Evolutionary conservation across 2,113 vertebrate genomes (phyloP).

Genomic region (Triplophysa tibetana): DNA sequence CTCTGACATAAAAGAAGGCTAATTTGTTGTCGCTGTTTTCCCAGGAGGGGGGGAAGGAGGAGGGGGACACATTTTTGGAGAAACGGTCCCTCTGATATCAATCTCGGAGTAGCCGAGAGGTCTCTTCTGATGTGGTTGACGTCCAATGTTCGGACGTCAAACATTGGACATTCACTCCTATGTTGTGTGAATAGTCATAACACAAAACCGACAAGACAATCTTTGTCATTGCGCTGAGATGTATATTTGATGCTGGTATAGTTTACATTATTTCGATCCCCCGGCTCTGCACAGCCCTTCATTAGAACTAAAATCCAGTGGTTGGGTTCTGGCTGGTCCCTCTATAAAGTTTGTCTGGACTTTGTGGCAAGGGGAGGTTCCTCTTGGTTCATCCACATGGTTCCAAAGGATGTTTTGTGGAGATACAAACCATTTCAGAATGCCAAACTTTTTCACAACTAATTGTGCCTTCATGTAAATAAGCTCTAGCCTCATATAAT

Average conservation of each 20-base stretch:
- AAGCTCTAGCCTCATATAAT: no score
- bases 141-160: conserved; percentile 40
- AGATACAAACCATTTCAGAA: background rate
- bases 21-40: conserved; percentile 86
- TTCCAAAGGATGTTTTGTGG: conserved; percentile 32
- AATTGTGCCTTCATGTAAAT: no score
- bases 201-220: conserved; percentile 13
- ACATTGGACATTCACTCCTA: background rate
- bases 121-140: conserved; percentile 66
- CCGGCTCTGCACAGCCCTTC: conserved; percentile 49
- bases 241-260: conserved; percentile 1
- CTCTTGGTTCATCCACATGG: background rate
- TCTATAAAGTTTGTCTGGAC: conserved; percentile 63
- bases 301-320: conserved; percentile 54
- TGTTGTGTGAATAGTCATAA: conserved; percentile 34
- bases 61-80: conserved; percentile 63
- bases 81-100: conserved; percentile 72
- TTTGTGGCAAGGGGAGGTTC: conserved; percentile 53
- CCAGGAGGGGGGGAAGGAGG: conserved; percentile 76
- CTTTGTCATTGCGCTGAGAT: conserved; percentile 12
- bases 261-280: conserved; percentile 10
- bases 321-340: conserved; percentile 63
- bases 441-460: background rate
- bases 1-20: conserved; percentile 79
- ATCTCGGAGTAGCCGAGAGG: conserved; percentile 55